Evolutionary conservation across 2,797 vertebrate species (phyloP), one percentile per base, ranked within the genome.

Genomic region (Tokudaia muenninki): DNA sequence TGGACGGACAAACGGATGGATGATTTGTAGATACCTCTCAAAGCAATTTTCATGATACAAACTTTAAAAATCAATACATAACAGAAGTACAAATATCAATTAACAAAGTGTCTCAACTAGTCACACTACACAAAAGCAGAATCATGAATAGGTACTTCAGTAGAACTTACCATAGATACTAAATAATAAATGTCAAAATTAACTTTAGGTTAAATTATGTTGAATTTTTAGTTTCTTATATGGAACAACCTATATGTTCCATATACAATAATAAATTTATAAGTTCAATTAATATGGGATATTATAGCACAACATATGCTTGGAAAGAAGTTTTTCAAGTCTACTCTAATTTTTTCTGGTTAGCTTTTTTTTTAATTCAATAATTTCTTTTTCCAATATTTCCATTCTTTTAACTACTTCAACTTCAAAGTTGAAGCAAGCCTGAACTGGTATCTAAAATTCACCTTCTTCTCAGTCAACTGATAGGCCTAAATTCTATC

Each of bases 321-420:
- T 94, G 26, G 34, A 94, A 26, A 14, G 22, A 22, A 93, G 29
- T 75, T 50, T 70, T 44, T 74, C 91, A 92, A 95, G 94, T 75
- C 47, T 70, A 92, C 55, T 90, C 44, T 96, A 95, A 72, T 70
- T 91, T 92, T 95, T 96, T 87, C 70, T 92, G 67, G 74, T 47
- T 61, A 50, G 59, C 82, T 87, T 57, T 75, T 84, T 74, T 88
- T 44, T 29, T 34, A 26, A 77, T 75, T 75, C 22, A 81, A 57
- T 91, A 11, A 67, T 87, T 98, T 94, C 67, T 92, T 96, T 96
- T 87, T 22, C 61, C 24, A 95, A 90, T 13, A 93, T 90, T 92
- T 90, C 7, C 31, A 88, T 91, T 80, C 31, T 91, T 91, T 34
- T 70, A 97, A 80, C 10, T 88, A 88, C 82, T 94, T 95, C 59